Evolutionary conservation across 2,113 vertebrate species (phyloP).

Genomic region (Malurus alboscapulatus): DNA sequence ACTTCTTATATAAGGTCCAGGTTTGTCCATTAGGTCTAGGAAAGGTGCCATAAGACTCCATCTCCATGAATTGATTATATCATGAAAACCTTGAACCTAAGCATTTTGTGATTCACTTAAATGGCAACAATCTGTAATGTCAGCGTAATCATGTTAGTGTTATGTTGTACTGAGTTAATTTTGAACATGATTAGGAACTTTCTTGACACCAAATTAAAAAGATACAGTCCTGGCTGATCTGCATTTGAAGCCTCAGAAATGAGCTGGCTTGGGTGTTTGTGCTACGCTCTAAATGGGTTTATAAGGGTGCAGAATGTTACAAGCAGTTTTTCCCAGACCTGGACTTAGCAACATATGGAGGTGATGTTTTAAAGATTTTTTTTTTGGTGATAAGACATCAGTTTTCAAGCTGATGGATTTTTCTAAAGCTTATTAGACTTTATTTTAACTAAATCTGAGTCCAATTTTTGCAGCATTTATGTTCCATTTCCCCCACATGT

Average conservation of each 20-base stretch:
- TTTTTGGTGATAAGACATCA: conserved; percentile 29
- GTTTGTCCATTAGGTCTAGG: neutral
- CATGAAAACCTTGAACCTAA: neutral
- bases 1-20: neutral
- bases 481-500: conserved; percentile 24
- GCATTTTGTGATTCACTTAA: neutral
- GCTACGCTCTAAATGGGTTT: neutral
- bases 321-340: neutral
- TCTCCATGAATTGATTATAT: neutral
- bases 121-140: neutral
- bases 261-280: neutral
- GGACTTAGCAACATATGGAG: neutral
- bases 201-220: neutral
- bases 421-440: conserved; percentile 31
- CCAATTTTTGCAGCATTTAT: conserved; percentile 31
- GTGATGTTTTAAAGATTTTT: conserved; percentile 11
- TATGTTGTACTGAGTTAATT: neutral
- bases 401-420: conserved; percentile 36
- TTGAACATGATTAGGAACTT: neutral
- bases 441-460: conserved; percentile 46
- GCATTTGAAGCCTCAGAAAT: neutral
- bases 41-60: neutral
- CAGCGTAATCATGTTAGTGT: neutral
- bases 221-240: neutral
- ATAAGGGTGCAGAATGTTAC: neutral